These are phyloP conservation scores for Mallotus villosus DNA, from an alignment of 2,797 vertebrate genomes.

Conservation along the genomic window DNA sequence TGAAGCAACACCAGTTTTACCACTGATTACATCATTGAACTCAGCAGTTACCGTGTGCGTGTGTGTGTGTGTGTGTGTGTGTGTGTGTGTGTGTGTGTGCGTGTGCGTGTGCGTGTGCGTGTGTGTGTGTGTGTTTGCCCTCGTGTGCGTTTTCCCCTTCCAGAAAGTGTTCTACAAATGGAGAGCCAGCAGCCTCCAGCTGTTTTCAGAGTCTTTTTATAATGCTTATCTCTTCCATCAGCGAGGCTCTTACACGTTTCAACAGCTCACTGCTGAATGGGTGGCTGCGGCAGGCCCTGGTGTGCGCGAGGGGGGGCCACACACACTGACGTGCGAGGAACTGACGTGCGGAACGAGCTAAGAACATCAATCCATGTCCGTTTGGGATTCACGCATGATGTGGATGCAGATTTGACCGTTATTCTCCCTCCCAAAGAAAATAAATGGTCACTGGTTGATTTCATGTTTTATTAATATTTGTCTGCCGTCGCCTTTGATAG, in stretches of 20 bases:
- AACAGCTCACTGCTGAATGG: constrained; percentile 29
- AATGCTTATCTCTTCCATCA: constrained; percentile 62
- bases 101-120: constrained; percentile 35
- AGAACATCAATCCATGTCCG: neutral
- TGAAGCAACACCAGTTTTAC: constrained; percentile 57
- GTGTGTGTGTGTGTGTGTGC: constrained; percentile 1
- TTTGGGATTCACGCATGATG: no score
- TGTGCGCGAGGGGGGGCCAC: constrained; percentile 49
- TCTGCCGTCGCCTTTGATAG: no score
- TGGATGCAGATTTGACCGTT: no score
- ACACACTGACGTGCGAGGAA: neutral
- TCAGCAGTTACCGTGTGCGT: constrained; percentile 47
- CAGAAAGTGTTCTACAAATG: constrained; percentile 56
- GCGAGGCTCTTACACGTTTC: constrained; percentile 57
- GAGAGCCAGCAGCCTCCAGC: constrained; percentile 66
- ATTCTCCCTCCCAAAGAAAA: no score
- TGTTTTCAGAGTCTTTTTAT: constrained; percentile 67
- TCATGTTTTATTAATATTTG: no score
- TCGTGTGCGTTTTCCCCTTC: constrained; percentile 23
- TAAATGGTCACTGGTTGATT: no score
- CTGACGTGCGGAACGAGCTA: neutral
- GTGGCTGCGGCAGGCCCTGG: constrained; percentile 53
- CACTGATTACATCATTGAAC: constrained; percentile 69
- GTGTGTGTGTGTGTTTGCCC: no score
- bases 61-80: constrained; percentile 41